phyloP scores from a whole-genome alignment of 1,140 invertebrate genomes.

The Bombus balteatus region DNA sequence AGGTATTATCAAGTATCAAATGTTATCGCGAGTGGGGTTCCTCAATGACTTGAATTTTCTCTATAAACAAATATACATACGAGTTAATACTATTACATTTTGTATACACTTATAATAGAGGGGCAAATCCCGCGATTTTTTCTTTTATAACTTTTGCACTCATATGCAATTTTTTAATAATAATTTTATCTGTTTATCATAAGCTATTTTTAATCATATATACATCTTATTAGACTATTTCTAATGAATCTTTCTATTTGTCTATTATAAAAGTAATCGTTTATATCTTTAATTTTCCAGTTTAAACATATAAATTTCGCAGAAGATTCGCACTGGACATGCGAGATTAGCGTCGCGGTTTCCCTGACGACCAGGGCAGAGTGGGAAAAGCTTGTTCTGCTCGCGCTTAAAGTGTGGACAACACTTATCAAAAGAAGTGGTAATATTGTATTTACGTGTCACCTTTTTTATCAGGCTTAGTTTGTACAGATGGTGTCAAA shows the following conservation, averaged over 20 bases:
- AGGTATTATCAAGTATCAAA: slow-evolving; percentile 12
- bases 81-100: neutral
- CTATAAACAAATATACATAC: no score
- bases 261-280: neutral
- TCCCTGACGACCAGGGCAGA: neutral
- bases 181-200: neutral
- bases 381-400: neutral
- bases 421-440: neutral
- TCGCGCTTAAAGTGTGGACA: neutral
- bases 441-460: slow-evolving; percentile 8
- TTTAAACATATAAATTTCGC: neutral
- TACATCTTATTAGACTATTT: neutral
- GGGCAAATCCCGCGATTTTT: neutral
- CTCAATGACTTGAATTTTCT: neutral
- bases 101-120: neutral
- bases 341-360: neutral
- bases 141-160: neutral
- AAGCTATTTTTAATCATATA: neutral
- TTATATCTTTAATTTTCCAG: neutral
- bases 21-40: neutral
- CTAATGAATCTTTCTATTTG: neutral
- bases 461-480: neutral
- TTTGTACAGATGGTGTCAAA: neutral
- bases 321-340: neutral
- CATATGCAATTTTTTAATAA: neutral